phyloP scores from a whole-genome alignment of 2,797 vertebrate genomes.

The Lagothrix lagotricha region DNA sequence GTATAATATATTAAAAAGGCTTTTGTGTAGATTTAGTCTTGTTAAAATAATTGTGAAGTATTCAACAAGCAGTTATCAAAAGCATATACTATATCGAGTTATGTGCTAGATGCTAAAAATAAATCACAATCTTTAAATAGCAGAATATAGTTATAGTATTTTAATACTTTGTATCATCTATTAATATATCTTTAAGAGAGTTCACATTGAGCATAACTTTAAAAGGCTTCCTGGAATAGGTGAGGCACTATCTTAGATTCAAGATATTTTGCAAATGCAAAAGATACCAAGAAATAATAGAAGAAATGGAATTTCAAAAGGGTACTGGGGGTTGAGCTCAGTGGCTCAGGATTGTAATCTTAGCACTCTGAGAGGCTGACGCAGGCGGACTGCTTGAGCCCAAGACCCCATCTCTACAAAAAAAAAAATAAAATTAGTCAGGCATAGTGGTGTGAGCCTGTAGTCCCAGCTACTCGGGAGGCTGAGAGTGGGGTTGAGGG shows the following conservation, averaged over 20 bases:
- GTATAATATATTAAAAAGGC: conserved; percentile 21
- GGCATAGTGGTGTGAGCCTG: background rate
- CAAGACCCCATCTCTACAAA: background rate
- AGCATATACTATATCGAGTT: conserved; percentile 12
- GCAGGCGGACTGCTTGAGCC: background rate
- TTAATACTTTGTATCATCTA: background rate
- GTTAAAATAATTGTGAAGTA: conserved; percentile 19
- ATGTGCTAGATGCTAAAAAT: background rate
- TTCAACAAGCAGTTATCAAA: conserved; percentile 46
- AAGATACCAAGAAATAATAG: background rate
- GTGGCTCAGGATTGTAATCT: background rate
- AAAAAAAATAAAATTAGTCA: background rate
- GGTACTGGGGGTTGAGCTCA: background rate
- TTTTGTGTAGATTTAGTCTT: background rate
- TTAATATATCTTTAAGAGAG: conserved; percentile 6
- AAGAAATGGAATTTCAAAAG: background rate
- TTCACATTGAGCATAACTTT: background rate
- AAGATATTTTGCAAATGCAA: conserved; percentile 15
- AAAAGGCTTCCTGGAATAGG: background rate
- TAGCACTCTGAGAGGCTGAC: background rate
- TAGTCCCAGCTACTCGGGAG: background rate
- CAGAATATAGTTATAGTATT: background rate
- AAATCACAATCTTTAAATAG: conserved; percentile 34
- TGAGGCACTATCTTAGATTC: background rate
- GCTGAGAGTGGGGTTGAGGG: background rate